phyloP scores from a whole-genome alignment of 2,888 invertebrate genomes.

The Eubasilissa splendida region DNA sequence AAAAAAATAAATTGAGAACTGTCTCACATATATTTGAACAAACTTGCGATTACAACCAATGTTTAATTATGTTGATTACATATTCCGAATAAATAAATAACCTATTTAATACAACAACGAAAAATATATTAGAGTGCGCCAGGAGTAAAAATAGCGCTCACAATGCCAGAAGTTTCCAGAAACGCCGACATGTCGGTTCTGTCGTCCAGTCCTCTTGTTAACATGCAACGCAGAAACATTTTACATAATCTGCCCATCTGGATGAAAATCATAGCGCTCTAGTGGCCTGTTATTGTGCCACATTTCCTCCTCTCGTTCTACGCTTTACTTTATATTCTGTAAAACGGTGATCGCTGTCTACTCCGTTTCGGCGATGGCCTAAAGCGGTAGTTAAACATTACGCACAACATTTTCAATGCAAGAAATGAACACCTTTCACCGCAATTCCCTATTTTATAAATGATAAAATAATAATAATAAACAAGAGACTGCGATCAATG shows the following conservation, averaged over 20 bases:
- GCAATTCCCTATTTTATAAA: background rate
- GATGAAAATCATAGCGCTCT: constrained; percentile 44
- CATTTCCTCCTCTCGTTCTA: background rate
- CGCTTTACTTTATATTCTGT: constrained; percentile 13
- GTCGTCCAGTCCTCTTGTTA: constrained; percentile 35
- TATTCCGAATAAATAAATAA: too few species aligned
- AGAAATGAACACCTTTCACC: background rate
- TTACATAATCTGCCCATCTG: constrained; percentile 48
- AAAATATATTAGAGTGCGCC: background rate
- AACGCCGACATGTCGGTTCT: constrained; percentile 12
- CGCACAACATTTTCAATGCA: background rate
- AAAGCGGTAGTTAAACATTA: constrained; percentile 6
- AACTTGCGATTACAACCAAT: too few species aligned
- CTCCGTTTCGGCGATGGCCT: constrained; percentile 12
- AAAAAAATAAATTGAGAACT: too few species aligned
- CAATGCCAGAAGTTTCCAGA: constrained; percentile 28
- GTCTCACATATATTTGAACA: too few species aligned
- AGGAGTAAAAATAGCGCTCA: background rate
- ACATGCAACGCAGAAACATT: constrained; percentile 36
- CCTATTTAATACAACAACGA: too few species aligned
- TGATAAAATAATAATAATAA: background rate
- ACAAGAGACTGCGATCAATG: background rate
- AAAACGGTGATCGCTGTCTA: constrained; percentile 25
- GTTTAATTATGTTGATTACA: too few species aligned
- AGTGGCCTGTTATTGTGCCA: constrained; percentile 32